Base-by-base conservation (phyloP, 2,888 invertebrate species). In the Agrenia bidenticulata region DNA sequence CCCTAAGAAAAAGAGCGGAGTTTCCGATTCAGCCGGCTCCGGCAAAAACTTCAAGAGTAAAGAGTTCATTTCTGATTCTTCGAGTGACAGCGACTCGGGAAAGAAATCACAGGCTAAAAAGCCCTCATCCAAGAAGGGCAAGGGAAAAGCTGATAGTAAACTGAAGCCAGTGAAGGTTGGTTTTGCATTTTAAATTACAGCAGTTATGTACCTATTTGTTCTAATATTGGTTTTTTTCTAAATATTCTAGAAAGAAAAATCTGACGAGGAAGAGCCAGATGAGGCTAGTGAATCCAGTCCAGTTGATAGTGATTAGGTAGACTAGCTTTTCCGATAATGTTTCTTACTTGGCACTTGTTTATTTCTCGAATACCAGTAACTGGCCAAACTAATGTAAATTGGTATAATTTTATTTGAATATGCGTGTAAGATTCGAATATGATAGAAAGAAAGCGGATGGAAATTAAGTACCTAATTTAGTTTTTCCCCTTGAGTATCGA, bases 41-140 rank as follows among this genome's bases (percentile, higher is more conserved):
- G 83, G 85, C 0, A 81, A 84, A 0, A 81, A 84, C 73, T 94
- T 89, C 80, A 94, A 93, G 79, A 94, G 94, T 79, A 94, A 93
- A 79, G 95, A 96, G 81, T 96, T 92, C 77, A 91, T 96, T 55
- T 87, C 87, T 37, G 85, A 84, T 9, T 86, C 84, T 4, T 64
- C 69, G 4, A 69, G 66, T 23, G 49, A 24, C 1, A 19, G 45
- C 5, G 45, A 45, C 5, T 15, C 45, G 5, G 45, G n/a, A 5
- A 83, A 81, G 24, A 77, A 79, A 32, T 78, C 78, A 55, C 11
- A 56, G 11, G 49, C 56, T 1, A 64, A 67, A 56, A 67, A 63
- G 45, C 39, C 39, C n/a, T 17, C 60, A 19, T 60, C 42, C 23
- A 51, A 61, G 13, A 67, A 67, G 61, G 56, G 49, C 2, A 24